Evolutionary conservation across 2,113 vertebrate species (phyloP).

Genomic region (Syngnathoides biaculeatus): DNA sequence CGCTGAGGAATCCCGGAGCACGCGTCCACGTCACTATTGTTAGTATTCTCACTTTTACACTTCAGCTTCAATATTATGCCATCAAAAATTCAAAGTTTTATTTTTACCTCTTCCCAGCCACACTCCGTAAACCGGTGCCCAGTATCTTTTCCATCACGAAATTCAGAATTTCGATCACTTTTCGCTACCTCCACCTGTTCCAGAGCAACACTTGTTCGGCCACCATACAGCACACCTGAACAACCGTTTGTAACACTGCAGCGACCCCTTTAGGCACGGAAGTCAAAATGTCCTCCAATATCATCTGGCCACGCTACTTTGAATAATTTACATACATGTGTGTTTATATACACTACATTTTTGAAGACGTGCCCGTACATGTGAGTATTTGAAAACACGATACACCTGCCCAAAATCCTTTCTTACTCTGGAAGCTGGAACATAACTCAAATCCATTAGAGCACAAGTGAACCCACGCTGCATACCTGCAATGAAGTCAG

Average conservation of each 20-base stretch:
- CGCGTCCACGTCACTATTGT: constrained; percentile 38
- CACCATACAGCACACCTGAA: constrained; percentile 1
- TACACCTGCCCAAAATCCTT: too few relatives aligned
- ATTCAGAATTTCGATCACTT: accelerated
- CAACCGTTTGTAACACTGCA: not conserved
- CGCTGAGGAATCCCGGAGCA: not conserved
- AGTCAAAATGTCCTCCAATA: not conserved
- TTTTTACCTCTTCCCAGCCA: not conserved
- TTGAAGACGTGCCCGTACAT: too few relatives aligned
- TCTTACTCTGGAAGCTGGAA: too few relatives aligned
- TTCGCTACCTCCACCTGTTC: constrained; percentile 20
- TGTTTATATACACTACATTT: not conserved
- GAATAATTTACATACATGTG: too few relatives aligned
- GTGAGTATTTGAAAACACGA: too few relatives aligned
- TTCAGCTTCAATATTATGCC: constrained; percentile 1
- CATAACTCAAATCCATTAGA: too few relatives aligned
- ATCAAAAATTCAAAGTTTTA: too few relatives aligned
- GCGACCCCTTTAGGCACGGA: constrained; percentile 32
- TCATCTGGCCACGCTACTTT: too few relatives aligned
- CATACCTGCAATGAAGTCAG: too few relatives aligned
- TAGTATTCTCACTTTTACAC: not conserved
- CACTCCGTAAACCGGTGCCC: not conserved
- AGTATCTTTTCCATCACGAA: not conserved
- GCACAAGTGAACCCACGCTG: too few relatives aligned
- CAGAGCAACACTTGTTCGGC: not conserved